phyloP scores from a whole-genome alignment of 2,113 vertebrate species.

The Lophius piscatorius region DNA sequence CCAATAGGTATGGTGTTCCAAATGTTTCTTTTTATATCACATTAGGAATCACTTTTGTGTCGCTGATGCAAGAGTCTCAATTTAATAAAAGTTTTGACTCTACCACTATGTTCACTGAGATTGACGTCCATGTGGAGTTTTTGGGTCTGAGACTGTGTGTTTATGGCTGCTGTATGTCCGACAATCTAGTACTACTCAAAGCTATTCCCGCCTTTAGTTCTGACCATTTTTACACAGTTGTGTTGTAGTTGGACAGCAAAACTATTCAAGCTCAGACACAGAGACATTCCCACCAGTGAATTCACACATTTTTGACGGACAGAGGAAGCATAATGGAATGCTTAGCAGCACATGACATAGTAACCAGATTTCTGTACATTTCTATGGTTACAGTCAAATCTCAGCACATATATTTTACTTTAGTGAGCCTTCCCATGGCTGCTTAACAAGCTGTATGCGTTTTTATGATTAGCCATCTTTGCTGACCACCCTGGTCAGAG shows the following conservation, averaged over 20 bases:
- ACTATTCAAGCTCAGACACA: conserved; percentile 58
- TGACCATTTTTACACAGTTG: conserved; percentile 25
- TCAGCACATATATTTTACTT: conserved; percentile 32
- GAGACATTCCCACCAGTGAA: conserved; percentile 54
- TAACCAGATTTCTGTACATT: conserved; percentile 67
- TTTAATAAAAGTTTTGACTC: conserved; percentile 19
- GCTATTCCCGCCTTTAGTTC: conserved; percentile 26
- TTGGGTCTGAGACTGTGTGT: conserved; percentile 37
- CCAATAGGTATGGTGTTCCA: conserved; percentile 1
- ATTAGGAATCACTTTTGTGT: conserved; percentile 2
- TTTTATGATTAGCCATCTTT: conserved; percentile 77
- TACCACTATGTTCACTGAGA: conserved; percentile 14
- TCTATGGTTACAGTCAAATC: conserved; percentile 62
- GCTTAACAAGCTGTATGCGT: not conserved
- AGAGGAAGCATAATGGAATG: conserved; percentile 72
- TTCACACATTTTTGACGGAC: conserved; percentile 56
- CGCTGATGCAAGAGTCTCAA: conserved; percentile 3
- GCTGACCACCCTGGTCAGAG: conserved; percentile 74
- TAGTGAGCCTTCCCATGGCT: conserved; percentile 13
- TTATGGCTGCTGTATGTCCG: conserved; percentile 24
- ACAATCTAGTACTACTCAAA: conserved; percentile 44
- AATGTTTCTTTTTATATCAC: conserved; percentile 17
- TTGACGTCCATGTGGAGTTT: conserved; percentile 39
- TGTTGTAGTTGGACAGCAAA: conserved; percentile 60
- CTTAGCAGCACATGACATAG: conserved; percentile 66